phyloP scores from a whole-genome alignment of 1,140 invertebrate genomes.

The Chrysoperla carnea region DNA sequence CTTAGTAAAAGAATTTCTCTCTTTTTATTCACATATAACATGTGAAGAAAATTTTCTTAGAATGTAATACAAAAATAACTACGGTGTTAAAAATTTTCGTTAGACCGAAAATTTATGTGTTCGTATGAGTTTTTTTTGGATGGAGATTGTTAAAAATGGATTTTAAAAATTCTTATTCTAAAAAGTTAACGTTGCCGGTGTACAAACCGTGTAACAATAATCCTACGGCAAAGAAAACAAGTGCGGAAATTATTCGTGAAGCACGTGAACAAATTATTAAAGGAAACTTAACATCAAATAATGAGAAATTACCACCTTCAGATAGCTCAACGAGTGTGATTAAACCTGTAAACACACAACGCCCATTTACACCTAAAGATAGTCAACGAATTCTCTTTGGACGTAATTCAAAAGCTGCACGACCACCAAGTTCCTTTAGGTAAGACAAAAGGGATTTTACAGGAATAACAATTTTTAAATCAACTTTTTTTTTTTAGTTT shows the following conservation, averaged over 20 bases:
- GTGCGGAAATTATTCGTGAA: constrained; percentile 62
- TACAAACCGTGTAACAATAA: constrained; percentile 7
- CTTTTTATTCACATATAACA: too few species aligned
- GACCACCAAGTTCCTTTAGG: constrained; percentile 66
- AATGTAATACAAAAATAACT: too few species aligned
- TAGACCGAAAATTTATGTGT: too few species aligned
- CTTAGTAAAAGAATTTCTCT: too few species aligned
- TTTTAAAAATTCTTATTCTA: constrained; percentile 6
- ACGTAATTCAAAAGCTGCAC: constrained; percentile 29
- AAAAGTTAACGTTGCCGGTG: constrained; percentile 12
- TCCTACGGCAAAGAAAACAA: constrained; percentile 33
- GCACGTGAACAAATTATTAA: constrained; percentile 36
- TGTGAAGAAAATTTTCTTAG: too few species aligned
- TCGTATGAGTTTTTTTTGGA: too few species aligned
- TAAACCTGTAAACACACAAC: constrained; percentile 40
- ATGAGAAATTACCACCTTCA: too few species aligned
- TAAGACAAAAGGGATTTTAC: constrained; percentile 17
- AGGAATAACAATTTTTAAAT: neutral
- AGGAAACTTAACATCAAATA: neutral
- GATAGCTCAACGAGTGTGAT: constrained; percentile 5
- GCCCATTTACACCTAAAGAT: constrained; percentile 65
- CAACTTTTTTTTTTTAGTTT: constrained; percentile 17
- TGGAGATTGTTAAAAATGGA: constrained; percentile 7
- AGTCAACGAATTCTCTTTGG: constrained; percentile 53
- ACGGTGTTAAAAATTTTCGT: too few species aligned